Evolutionary conservation across 2,797 vertebrate genomes (phyloP).

Genomic region (Lateolabrax maculatus): DNA sequence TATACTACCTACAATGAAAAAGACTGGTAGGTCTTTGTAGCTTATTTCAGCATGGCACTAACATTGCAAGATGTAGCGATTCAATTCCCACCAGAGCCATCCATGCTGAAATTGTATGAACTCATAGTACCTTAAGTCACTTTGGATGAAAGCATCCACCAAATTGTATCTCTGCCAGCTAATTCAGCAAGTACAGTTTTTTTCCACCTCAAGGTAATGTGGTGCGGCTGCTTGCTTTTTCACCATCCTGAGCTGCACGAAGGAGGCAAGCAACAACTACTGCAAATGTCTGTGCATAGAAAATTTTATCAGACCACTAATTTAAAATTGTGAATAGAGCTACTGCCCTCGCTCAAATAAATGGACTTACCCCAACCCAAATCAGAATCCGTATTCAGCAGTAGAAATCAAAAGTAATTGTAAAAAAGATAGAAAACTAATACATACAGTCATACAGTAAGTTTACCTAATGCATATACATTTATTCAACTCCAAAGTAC

Average conservation of each 20-base stretch:
- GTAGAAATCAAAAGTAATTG: neutral
- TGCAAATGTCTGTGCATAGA: slow-evolving; percentile 8
- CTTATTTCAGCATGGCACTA: slow-evolving; percentile 35
- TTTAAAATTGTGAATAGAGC: slow-evolving; percentile 29
- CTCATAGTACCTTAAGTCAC: slow-evolving; percentile 32
- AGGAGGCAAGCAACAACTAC: neutral
- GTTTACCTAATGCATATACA: slow-evolving; percentile 22
- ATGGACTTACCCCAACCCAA: neutral
- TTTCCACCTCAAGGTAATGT: slow-evolving; percentile 26
- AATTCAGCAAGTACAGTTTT: slow-evolving; percentile 38
- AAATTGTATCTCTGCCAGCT: slow-evolving; percentile 37
- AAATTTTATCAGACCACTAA: slow-evolving; percentile 12
- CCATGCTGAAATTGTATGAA: slow-evolving; percentile 47
- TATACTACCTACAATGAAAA: slow-evolving; percentile 11
- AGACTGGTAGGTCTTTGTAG: slow-evolving; percentile 40
- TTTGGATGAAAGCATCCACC: slow-evolving; percentile 48
- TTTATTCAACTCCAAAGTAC: slow-evolving; percentile 42
- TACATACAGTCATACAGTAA: no score
- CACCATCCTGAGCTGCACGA: neutral
- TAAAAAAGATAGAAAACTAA: neutral
- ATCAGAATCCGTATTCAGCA: neutral
- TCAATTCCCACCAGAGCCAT: slow-evolving; percentile 41
- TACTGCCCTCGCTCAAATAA: neutral
- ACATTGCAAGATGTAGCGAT: slow-evolving; percentile 22
- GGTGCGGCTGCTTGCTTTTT: slow-evolving; percentile 26